Base-by-base conservation (phyloP, 35 echinoderm and acorn worm genomes). In the Diadema setosum region DNA sequence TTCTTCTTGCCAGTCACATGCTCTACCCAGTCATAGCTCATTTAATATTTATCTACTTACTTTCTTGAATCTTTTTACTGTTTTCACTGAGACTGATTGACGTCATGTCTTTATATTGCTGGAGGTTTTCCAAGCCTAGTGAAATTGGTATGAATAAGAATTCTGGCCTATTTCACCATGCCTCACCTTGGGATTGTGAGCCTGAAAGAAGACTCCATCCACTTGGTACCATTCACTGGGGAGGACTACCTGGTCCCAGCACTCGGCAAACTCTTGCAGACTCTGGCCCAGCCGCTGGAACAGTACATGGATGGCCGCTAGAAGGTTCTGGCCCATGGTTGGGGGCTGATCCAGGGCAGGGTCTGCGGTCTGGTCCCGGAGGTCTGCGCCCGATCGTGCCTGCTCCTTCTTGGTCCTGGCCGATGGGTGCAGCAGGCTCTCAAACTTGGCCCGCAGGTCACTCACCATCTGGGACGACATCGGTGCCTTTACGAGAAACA, bases 301-400 rank as follows among this genome's bases (percentile, higher is more conserved):
- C 44, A 89, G 83, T 8, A 86, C 96, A 45, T 94, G 70, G 70
- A 92, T 59, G 58, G 83, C 89, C 9, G 93, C 81, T 18, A 99
- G 58, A 8, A 99, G 87, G 46, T 59, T 92, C 90, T 99, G 92
- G 3, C 89, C 96, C 84, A 87, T 89, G 48, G 81, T 93, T 15
- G 87, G 87, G 58, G 87, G 87, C 56, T 83, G 70, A 35, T 24
- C 17, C 3, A 63, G 45, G 58, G 73, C 32, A 20, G 83, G 56
- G 30, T 85, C 69, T 3, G 46, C 5, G 17, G 30, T 82, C 49
- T 48, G 45, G 23, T 65, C n/a, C n/a, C n/a, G 29, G 9, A 32
- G 27, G 39, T 78, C 27, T 26, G 15, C 27, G 76, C 29, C 39
- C 12, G 29, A 21, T 18, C 42, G 17, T 11, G 12, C 58, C 2